Base-by-base conservation (phyloP, 2,888 invertebrate genomes). In the Tetanocera ferruginea region DNA sequence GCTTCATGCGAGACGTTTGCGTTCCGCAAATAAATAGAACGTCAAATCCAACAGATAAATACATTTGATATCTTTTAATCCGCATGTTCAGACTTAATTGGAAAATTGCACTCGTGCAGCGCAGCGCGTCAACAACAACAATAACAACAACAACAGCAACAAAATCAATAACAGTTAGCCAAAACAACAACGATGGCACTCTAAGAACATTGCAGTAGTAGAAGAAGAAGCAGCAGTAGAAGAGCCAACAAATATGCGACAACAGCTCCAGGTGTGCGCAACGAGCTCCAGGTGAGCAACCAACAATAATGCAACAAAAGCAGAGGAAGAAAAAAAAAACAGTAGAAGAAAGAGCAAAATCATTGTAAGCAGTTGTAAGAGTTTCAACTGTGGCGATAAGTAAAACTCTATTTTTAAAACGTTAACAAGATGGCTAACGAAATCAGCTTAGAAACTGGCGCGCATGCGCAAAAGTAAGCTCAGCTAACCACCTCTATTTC, bases 81-180 rank as follows among this genome's bases (percentile, higher is more conserved):
- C 76, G 78, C 80, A 71, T 80, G 80, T 78, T 74, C 78, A 57
- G 78, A 78, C 69, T 78, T 80, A 80, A 80, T 80, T 80, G 78
- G 80, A 80, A 80, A 80, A 78, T 78, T 76, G 80, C 76, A 75
- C 69, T 83, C 83, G 83, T 79, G 80, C 83, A 81, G 77, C 74
- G 28, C 8, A 43, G 83, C 86, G 77, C 74, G 76, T 60, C 64
- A 79, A 60, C 31, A 77, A 23, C 57, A 62, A 51, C 17, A 31
- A 37, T 31, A 55, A 31, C 72, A 57, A 70, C 19, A 77, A 72
- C 57, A 55, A 31, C 72, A 57, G 62, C 19, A 77, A 72, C 57
- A 70, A 76, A 71, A 76, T 43, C 43, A 43, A 43, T 43, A 43
- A 43, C 43, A 43, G 43, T 43, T 76, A 62, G 8, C 37, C n/a